phyloP scores from a whole-genome alignment of 1,140 invertebrate species.

The Lysiphlebus fabarum region DNA sequence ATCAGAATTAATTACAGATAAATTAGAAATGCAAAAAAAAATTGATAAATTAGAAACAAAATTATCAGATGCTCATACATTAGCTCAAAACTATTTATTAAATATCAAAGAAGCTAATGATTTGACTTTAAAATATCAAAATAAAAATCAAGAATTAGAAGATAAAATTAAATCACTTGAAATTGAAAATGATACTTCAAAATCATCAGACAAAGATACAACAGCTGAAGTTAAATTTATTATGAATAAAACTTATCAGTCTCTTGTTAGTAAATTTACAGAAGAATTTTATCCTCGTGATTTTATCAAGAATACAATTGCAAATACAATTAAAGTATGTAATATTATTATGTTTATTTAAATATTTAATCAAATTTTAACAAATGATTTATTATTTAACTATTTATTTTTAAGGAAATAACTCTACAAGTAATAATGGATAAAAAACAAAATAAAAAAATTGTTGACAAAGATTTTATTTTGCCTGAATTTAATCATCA shows the following conservation, averaged over 20 bases:
- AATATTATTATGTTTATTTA: neutral
- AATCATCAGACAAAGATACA: slow-evolving; percentile 22
- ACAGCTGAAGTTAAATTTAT: slow-evolving; percentile 38
- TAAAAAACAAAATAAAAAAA: slow-evolving; percentile 21
- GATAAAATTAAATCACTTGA: slow-evolving; percentile 24
- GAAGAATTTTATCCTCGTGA: slow-evolving; percentile 36
- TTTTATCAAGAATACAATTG: slow-evolving; percentile 39
- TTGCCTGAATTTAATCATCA: neutral
- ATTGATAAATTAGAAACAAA: slow-evolving; percentile 32
- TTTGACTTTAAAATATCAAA: slow-evolving; percentile 21
- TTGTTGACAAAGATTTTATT: neutral
- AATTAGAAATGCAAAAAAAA: slow-evolving; percentile 21
- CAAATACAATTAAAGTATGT: slow-evolving; percentile 39
- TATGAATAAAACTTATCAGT: slow-evolving; percentile 42
- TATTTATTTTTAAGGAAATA: slow-evolving; percentile 33
- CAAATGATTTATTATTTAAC: slow-evolving; percentile 8
- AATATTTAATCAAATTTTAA: slow-evolving; percentile 2
- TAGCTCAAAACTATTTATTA: slow-evolving; percentile 12
- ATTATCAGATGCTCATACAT: slow-evolving; percentile 28
- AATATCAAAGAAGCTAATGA: slow-evolving; percentile 26
- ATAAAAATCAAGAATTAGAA: slow-evolving; percentile 30
- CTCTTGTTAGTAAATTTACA: slow-evolving; percentile 37
- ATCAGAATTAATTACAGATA: slow-evolving; percentile 16
- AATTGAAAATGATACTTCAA: slow-evolving; percentile 1
- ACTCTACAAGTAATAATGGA: slow-evolving; percentile 39